Base-by-base conservation (phyloP, 1,140 invertebrate species). In the Ostrea denselamellosa region DNA sequence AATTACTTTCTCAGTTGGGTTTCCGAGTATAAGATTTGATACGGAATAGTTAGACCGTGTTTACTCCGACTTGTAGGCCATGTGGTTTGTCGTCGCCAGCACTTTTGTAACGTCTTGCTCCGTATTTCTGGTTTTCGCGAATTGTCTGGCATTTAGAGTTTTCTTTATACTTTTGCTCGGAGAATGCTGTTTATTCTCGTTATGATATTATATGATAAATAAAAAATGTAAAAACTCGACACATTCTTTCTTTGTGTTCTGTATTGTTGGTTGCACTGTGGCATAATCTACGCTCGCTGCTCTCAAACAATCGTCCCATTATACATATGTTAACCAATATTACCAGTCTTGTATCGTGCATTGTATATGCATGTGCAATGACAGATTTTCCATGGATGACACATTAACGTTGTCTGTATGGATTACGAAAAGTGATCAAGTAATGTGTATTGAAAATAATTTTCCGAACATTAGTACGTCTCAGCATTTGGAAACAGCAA, bases 1-100 rank as follows among this genome's bases (percentile, higher is more conserved):
- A 87, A 89, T 89, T 87, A 89, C 56, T 34, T 85, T 22, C 86
- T 53, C 89, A 86, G 89, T 54, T 34, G 87, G 87, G 34, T 68
- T 62, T 71, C 56, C 25, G 62, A 83, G 84, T 87, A 89, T 87
- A 86, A 83, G 84, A 87, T 89, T 83, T 86, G 58, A 68, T 54
- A 86, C 62, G 56, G 87, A 85, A 85, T 89, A 65, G 53, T 9
- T 83, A 83, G 82, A 83, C 82, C 51, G 82, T 83, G 82, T 83
- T 83, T 83, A 83, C 82, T 83, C 28, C 52, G 17, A 52, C n/a
- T 19, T 25, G 19, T 53, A 83, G 82, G 82, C 82, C 82, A 83
- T 83, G 82, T 83, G 82, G 68, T 77, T 77, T 77, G 68, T 77
- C 68, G 68, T 77, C 28, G 25, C 68, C 12, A 77, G 68, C 68